Evolutionary conservation across 1,140 invertebrate genomes (phyloP).

Genomic region (Ctenoplectra terminalis): DNA sequence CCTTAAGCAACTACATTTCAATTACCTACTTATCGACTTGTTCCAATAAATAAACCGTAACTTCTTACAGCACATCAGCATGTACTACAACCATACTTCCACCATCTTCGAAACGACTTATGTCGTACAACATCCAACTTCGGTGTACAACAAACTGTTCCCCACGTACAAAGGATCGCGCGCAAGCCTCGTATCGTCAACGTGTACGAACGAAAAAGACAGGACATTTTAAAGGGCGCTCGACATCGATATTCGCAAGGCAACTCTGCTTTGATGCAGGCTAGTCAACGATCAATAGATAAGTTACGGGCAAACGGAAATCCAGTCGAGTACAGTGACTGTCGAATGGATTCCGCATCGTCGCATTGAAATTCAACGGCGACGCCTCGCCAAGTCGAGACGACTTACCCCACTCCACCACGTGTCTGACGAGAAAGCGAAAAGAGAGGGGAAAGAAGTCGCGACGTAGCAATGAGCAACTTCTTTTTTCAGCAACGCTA

Average conservation of each 20-base stretch:
- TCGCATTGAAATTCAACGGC: constrained; percentile 43
- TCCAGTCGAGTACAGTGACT: constrained; percentile 30
- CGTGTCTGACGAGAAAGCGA: no score
- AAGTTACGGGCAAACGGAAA: constrained; percentile 53
- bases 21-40: no score
- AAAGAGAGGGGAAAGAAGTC: background rate
- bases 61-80: no score
- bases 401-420: background rate
- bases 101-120: no score
- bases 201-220: background rate
- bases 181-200: no score
- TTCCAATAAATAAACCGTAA: no score
- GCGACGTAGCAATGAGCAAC: background rate
- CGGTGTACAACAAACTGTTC: no score
- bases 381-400: background rate
- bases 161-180: no score
- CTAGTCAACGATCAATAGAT: constrained; percentile 48
- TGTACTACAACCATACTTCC: no score
- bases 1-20: background rate
- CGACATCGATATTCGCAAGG: constrained; percentile 38
- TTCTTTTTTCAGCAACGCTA: background rate
- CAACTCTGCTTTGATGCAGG: background rate
- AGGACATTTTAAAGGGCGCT: background rate
- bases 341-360: constrained; percentile 44
- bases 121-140: no score